Evolutionary conservation across 2,797 vertebrate species (phyloP), one percentile per base, ranked within the genome.

Genomic region (Selene dorsalis): DNA sequence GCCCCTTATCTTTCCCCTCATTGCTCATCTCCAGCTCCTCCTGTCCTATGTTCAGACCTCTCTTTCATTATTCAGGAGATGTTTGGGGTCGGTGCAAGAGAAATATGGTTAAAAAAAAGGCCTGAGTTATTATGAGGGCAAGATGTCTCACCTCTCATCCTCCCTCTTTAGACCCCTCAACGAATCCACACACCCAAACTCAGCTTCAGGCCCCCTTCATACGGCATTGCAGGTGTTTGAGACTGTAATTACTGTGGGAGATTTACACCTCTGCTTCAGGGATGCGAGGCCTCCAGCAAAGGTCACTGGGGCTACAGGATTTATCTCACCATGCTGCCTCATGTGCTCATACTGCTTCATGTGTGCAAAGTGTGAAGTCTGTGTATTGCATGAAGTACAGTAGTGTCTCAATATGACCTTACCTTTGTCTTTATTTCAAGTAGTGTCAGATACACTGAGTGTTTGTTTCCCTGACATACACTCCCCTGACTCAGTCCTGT

Each of bases 251-350:
- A 92, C 88, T 80, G 66, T 47, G 6, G n/a, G 76, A 94, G 94
- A 96, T 96, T 95, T 96, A 96, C 85, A 79, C 80, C 88, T 79
- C 76, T 83, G 78, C 87, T 86, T 85, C 82, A 68, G 88, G 58
- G 68, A 86, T 89, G 87, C 43, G 68, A 91, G 90, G 90, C 74
- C 45, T 91, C 78, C 55, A 85, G 30, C 91, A 94, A 94, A 95
- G 95, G 94, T 95, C 94, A 91, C 75, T 4, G 72, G 76, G 89
- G 91, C 88, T 85, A 14, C 64, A 83, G 91, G 94, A 95, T 96
- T 96, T 94, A 95, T 93, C 89, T 90, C 86, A 50, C 32, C 39
- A 45, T 66, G 76, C 41, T 28, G 18, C 62, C 41, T 43, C 70
- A 69, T 63, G 35, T 28, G 35, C 68, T 76, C 30, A 43, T 59